Percentiles rank a stretch among this genome's conserved stretches.
These are phyloP conservation scores for Tetrax tetrax DNA, from an alignment of 2,113 vertebrate species.

Conservation along the genomic window DNA sequence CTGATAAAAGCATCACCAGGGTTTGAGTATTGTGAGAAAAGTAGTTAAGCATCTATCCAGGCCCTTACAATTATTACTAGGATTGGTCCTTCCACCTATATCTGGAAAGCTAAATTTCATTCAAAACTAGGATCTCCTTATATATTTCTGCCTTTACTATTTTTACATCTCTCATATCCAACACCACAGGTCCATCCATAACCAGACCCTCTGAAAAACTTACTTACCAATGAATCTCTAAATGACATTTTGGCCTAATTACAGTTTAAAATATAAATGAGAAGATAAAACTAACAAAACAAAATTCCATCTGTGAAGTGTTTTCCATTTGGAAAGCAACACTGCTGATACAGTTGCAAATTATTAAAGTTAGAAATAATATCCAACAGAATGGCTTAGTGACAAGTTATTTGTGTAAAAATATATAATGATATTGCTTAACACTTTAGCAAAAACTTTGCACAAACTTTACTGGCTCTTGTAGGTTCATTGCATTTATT, in stretches of 20 bases:
- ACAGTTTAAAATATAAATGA: background rate
- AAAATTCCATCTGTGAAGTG: background rate
- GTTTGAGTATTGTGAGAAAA: background rate
- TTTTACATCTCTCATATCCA: background rate
- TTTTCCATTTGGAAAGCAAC: background rate
- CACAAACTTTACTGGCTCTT: background rate
- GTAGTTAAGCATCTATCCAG: background rate
- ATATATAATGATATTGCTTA: background rate
- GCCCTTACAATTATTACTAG: background rate
- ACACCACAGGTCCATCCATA: background rate
- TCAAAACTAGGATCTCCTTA: background rate
- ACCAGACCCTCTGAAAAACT: background rate
- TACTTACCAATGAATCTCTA: background rate
- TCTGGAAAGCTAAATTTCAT: background rate
- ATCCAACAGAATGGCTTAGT: background rate
- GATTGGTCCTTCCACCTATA: background rate
- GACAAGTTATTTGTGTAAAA: background rate
- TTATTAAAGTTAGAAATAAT: background rate
- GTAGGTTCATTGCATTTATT: background rate
- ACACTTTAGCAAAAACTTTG: background rate
- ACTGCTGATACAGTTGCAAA: background rate
- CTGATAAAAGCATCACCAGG: background rate
- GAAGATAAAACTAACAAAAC: background rate
- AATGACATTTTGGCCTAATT: background rate
- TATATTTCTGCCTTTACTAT: background rate